Conservation (phyloP, 2,113 vertebrate genomes). For the Tupaia tana region DNA sequence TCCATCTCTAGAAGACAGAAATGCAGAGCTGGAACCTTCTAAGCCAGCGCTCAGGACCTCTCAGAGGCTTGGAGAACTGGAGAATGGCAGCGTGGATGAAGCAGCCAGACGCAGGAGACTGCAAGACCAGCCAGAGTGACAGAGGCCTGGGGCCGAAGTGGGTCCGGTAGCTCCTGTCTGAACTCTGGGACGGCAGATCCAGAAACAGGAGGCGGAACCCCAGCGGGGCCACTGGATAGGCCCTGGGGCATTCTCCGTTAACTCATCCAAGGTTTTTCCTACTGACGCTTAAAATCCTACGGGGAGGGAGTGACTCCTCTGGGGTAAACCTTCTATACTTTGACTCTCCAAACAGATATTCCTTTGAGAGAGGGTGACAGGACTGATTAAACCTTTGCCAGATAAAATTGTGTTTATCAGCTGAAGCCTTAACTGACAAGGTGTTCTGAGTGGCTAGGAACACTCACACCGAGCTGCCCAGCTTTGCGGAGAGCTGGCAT, state of each 20-base stretch:
- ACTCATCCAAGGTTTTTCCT: background rate
- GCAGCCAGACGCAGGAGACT: background rate
- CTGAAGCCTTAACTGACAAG: background rate
- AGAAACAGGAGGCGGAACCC: background rate
- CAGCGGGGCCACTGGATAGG: background rate
- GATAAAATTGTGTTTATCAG: background rate
- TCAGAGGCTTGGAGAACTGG: background rate
- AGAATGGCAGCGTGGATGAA: background rate
- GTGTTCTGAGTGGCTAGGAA: background rate
- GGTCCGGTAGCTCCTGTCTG: background rate
- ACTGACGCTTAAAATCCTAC: background rate
- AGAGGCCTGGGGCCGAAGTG: background rate
- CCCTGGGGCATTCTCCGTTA: background rate
- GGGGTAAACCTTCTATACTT: background rate
- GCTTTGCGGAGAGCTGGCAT: background rate
- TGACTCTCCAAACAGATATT: background rate
- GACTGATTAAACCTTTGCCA: background rate
- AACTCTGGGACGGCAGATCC: background rate
- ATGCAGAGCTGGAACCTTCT: background rate
- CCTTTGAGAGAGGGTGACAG: background rate
- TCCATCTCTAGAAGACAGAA: slow-evolving; percentile 7
- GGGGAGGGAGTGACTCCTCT: background rate
- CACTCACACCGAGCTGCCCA: background rate
- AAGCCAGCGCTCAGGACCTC: background rate
- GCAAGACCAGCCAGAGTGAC: background rate